phyloP scores from a whole-genome alignment of 2,797 vertebrate species.

The Lindbergichthys nudifrons region DNA sequence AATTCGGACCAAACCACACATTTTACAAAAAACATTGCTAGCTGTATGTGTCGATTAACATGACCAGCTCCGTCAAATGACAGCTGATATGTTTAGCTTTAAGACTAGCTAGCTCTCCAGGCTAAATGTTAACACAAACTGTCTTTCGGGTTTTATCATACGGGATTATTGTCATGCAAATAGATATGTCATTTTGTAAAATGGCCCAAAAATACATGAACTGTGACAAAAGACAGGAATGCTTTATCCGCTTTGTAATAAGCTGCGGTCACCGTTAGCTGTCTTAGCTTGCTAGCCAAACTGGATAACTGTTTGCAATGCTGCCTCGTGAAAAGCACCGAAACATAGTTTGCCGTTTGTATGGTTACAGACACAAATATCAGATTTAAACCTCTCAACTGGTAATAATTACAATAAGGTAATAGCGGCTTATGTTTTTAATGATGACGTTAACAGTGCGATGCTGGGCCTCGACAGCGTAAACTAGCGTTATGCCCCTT shows the following conservation, averaged over 20 bases:
- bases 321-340: slow-evolving; percentile 19
- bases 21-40: neutral
- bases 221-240: neutral
- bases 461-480: slow-evolving; percentile 25
- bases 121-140: slow-evolving; percentile 34
- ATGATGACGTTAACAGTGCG: neutral
- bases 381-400: neutral
- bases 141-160: neutral
- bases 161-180: neutral
- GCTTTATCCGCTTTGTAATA: too few relatives aligned
- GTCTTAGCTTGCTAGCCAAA: slow-evolving; percentile 52
- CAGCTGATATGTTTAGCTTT: slow-evolving; percentile 60
- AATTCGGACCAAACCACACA: neutral
- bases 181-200: rapidly evolving
- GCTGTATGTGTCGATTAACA: slow-evolving; percentile 8
- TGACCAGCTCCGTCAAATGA: slow-evolving; percentile 37
- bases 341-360: neutral
- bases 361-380: neutral
- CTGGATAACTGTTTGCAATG: neutral
- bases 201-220: neutral
- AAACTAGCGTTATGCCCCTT: neutral
- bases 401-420: neutral
- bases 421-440: neutral
- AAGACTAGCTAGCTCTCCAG: slow-evolving; percentile 19
- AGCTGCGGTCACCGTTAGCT: slow-evolving; percentile 45